Conservation (phyloP, 2,113 vertebrate genomes). For the Heterocephalus glaber region DNA sequence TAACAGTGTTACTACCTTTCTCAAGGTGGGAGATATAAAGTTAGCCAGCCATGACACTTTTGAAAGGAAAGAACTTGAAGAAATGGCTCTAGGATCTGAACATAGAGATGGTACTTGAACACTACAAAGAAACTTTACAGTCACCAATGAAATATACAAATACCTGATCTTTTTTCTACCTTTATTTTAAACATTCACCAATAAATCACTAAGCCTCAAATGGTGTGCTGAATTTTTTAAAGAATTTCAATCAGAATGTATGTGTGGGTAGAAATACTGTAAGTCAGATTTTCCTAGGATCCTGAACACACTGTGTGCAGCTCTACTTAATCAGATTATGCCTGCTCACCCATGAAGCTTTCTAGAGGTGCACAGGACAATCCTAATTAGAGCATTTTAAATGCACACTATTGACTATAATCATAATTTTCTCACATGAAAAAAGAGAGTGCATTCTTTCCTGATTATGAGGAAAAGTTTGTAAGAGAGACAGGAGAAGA, state of each 20-base stretch:
- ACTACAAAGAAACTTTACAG: background rate
- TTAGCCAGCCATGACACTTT: background rate
- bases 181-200: background rate
- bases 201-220: background rate
- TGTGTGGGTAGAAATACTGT: background rate
- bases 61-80: background rate
- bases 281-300: background rate
- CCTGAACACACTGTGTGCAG: too few species aligned
- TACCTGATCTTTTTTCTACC: background rate
- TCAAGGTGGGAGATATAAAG: background rate
- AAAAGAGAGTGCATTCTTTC: background rate
- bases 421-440: background rate
- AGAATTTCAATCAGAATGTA: background rate
- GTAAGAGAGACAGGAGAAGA: background rate
- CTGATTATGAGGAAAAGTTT: background rate
- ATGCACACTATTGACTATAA: background rate
- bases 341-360: background rate
- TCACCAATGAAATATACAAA: background rate
- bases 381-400: background rate
- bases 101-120: background rate
- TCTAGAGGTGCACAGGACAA: fast-evolving
- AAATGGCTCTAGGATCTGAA: background rate
- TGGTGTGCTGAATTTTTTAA: background rate
- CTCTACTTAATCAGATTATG: background rate
- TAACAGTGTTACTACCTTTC: background rate